Evolutionary conservation across 2,113 vertebrate species (phyloP), one percentile per base, ranked within the genome.

Genomic region (Vulpes lagopus): DNA sequence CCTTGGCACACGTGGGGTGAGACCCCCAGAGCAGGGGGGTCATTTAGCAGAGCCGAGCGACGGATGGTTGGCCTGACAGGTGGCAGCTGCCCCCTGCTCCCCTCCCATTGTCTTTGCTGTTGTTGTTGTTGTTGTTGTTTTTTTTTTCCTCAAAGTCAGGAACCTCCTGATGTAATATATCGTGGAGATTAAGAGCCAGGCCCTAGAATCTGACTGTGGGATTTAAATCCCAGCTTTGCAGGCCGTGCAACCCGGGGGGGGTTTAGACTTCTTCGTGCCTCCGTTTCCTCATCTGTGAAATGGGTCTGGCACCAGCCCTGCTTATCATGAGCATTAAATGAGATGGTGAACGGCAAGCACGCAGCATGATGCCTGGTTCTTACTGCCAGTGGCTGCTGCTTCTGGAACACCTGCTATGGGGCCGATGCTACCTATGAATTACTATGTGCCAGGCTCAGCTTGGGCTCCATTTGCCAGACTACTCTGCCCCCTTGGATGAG

Each of bases 41-140:
- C 65, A 8, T 27, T 43, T 12, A 14, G 19, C 84, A 53, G n/a
- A 67, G n/a, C 38, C 49, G 57, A n/a, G 8, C 0, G 51, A 19
- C 1, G 4, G 49, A 1, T 3, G 11, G 12, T 5, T 0, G 5
- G 27, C 8, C 8, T 8, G 65, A 27, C 6, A 7, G 67, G 5
- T 2, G 12, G 25, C 32, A 15, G 8, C n/a, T 2, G 1, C 3
- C 1, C 5, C 17, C 59, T 17, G 0, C 15, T 0, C 16, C 0
- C 11, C n/a, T 32, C 55, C 35, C 3, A 3, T 8, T 51, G 76
- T 55, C 43, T 14, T 6, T 8, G 59, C 51, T 23, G 35, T 59
- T 15, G 17, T 11, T 17, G 35, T 35, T 35, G 35, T 35, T 35
- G 35, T 35, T 35, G 35, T 35, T n/a, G n/a, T 51, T 35, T 81